Conservation (phyloP, 2,888 invertebrate genomes). For the Coleophora flavipennella region DNA sequence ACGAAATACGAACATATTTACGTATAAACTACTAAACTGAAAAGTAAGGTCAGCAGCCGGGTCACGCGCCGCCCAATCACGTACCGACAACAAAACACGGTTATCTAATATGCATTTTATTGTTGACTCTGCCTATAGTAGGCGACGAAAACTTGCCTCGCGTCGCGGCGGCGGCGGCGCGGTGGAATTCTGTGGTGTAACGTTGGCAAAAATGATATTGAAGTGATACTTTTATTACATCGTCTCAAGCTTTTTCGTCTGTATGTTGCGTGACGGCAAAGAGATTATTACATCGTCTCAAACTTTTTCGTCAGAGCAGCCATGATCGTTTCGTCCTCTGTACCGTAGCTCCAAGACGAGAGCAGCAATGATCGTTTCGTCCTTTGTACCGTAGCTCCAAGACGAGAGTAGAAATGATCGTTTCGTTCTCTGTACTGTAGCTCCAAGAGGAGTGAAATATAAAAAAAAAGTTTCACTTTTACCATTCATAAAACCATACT, state of each 20-base stretch:
- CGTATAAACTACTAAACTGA: constrained; percentile 16
- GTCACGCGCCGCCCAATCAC: constrained; percentile 42
- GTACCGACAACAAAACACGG: constrained; percentile 59
- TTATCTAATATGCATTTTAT: constrained; percentile 71
- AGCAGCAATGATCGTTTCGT: too few species aligned
- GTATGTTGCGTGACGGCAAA: too few species aligned
- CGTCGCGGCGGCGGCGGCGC: constrained; percentile 19
- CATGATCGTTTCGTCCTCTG: too few species aligned
- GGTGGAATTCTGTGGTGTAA: constrained; percentile 27
- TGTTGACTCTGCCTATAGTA: constrained; percentile 38
- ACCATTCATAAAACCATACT: too few species aligned
- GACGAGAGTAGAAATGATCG: too few species aligned
- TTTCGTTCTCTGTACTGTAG: too few species aligned
- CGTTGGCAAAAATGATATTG: constrained; percentile 26
- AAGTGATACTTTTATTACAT: neutral
- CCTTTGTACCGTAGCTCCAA: too few species aligned
- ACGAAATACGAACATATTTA: constrained; percentile 8
- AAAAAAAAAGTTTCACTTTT: too few species aligned
- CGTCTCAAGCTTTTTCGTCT: neutral
- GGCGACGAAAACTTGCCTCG: constrained; percentile 34
- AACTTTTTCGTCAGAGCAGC: too few species aligned
- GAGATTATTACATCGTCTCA: too few species aligned
- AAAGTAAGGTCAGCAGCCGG: constrained; percentile 11
- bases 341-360: too few species aligned
- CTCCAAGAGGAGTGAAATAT: too few species aligned